Evolutionary conservation across 2,113 vertebrate species (phyloP).

Genomic region (Tricholaema leucomelas): DNA sequence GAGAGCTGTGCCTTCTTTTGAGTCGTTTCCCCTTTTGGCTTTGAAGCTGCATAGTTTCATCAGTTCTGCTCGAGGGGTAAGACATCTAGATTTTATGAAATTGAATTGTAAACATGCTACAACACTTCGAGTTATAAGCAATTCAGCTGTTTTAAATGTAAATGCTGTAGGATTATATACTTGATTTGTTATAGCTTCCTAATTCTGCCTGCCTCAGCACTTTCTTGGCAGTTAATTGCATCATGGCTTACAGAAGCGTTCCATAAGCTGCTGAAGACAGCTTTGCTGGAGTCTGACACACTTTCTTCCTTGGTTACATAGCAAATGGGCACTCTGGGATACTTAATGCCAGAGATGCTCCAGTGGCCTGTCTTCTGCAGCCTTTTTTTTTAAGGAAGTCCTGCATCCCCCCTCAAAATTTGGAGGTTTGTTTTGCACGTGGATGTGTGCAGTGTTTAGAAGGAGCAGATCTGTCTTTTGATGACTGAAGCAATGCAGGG

Average conservation of each 20-base stretch:
- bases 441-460: neutral
- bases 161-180: conserved; percentile 57
- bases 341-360: conserved; percentile 54
- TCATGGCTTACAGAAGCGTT: conserved; percentile 62
- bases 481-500: neutral
- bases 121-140: conserved; percentile 63
- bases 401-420: neutral
- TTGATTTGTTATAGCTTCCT: conserved; percentile 73
- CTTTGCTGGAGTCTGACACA: conserved; percentile 48
- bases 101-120: conserved; percentile 16
- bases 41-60: neutral
- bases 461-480: neutral
- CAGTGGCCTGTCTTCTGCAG: conserved; percentile 20
- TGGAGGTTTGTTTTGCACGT: neutral
- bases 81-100: conserved; percentile 25
- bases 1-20: neutral
- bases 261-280: conserved; percentile 65
- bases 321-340: conserved; percentile 50
- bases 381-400: neutral
- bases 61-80: neutral
- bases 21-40: neutral
- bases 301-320: conserved; percentile 59
- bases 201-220: conserved; percentile 73
- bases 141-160: conserved; percentile 63
- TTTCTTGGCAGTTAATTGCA: conserved; percentile 75